Conservation (phyloP, 2,797 vertebrate species). For the Tinamus major region DNA sequence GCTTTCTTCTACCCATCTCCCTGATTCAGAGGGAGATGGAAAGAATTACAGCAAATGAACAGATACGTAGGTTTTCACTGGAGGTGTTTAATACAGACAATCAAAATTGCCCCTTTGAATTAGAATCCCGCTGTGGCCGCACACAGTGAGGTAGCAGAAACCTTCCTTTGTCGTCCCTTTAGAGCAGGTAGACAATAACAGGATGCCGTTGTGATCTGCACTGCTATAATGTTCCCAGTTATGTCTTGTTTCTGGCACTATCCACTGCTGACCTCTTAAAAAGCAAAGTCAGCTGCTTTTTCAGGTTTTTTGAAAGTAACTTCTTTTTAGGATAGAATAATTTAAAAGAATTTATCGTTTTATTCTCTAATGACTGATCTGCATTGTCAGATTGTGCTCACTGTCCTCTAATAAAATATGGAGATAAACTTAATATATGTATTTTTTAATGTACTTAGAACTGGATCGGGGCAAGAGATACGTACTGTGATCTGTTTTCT, state of each 20-base stretch:
- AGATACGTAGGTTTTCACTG: neutral
- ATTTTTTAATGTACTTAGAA: neutral
- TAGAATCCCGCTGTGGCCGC: neutral
- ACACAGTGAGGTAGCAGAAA: neutral
- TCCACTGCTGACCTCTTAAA: neutral
- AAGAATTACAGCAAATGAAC: neutral
- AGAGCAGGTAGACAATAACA: neutral
- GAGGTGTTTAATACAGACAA: neutral
- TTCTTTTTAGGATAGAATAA: neutral
- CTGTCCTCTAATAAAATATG: neutral
- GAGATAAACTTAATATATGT: neutral
- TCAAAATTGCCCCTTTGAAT: slow-evolving; percentile 27
- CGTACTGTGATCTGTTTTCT: neutral
- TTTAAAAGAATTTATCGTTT: neutral
- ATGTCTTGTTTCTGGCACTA: neutral
- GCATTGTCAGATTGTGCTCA: neutral
- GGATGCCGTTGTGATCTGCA: neutral
- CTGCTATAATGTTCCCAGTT: neutral
- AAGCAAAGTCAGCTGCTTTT: neutral
- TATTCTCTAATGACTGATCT: neutral
- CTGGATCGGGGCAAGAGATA: too few relatives aligned
- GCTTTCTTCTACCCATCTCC: neutral
- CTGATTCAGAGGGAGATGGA: neutral
- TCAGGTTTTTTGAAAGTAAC: neutral
- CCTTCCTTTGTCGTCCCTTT: slow-evolving; percentile 26